Evolutionary conservation across 2,113 vertebrate genomes (phyloP), one percentile per base, ranked within the genome.

Genomic region (Rhea pennata): DNA sequence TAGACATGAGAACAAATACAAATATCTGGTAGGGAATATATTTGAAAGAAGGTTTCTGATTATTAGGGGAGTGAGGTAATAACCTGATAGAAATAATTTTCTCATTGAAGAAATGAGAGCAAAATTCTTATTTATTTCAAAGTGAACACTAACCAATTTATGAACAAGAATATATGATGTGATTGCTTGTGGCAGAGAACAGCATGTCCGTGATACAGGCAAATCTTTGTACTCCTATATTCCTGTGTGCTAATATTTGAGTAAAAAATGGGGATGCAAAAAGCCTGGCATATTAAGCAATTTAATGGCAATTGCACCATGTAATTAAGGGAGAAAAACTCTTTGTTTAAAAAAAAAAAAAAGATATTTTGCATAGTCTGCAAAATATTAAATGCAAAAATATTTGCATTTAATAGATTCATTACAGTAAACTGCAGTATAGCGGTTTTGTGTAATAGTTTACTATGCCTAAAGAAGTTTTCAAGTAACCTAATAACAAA

Each of bases 151-250:
- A 5, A 46, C 86, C 48, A 79, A 2, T n/a, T 69, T 85, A 7
- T 48, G 72, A 84, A 24, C 67, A 76, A 53, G 19, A 71, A 19
- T 29, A 24, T 7, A 1, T n/a, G 62, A 72, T 0, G 0, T 76
- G 71, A 76, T 72, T 56, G 27, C 53, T 39, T 65, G 31, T 76
- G 86, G 27, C 75, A 88, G 71, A 86, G 79, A 31, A 27, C 0
- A 2, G 53, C 1, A 0, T 64, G 22, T 72, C 50, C 85, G 66
- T 88, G 75, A 42, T 56, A 6, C 42, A 64, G 48, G 31, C 79
- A 83, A 48, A 56, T 5, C 9, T 88, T 71, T 54, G 31, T 86
- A 71, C 64, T 76, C 26, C 33, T 71, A 7, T 53, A 13, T 53
- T 90, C 46, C 8, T 15, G 23, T 78, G 20, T 74, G 13, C 56